Evolutionary conservation across 2,113 vertebrate species (phyloP), one percentile per base, ranked within the genome.

Genomic region (Axis porcinus): DNA sequence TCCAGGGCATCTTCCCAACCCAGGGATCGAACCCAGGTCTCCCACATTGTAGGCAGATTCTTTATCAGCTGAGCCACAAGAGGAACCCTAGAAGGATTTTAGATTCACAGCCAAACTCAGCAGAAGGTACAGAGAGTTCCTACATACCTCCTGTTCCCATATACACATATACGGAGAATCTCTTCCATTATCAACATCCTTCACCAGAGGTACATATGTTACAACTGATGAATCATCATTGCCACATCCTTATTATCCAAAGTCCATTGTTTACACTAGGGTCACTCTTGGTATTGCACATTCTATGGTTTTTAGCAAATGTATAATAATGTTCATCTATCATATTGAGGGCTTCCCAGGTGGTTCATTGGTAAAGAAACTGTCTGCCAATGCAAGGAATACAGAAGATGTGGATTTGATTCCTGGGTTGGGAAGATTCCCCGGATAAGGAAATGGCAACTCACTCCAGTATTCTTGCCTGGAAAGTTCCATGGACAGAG

Each of bases 91-190:
- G 70, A 43, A 43, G 70, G 40, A 76, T 25, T 25, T 76, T 55
- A 60, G 15, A 55, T 40, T 97, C 81, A 67, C n/a, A 84, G 55
- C 28, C 86, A 78, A 94, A 67, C 2, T 6, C 55, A 93, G 43
- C 55, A 85, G n/a, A 86, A 76, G 86, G n/a, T 25, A 52, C n/a
- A 74, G 15, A 86, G 2, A 40, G 50, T 88, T 94, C 28, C 12
- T 36, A 7, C 16, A 7, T 36, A 12, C 30, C 50, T 79, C 47
- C 62, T 87, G 15, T 21, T 52, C 55, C 57, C 55, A 13, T 4
- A 25, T 2, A 36, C 2, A 11, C 21, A 40, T 4, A 19, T 1
- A 30, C 3, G 6, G 9, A 45, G 36, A 64, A 33, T 12, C 1
- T 25, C 19, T 12, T 36, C 17, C 3, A 12, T 43, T 30, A 45